Evolutionary conservation across 2,888 invertebrate species (phyloP), one percentile per base, ranked within the genome.

Genomic region (Parasteatoda lunata): DNA sequence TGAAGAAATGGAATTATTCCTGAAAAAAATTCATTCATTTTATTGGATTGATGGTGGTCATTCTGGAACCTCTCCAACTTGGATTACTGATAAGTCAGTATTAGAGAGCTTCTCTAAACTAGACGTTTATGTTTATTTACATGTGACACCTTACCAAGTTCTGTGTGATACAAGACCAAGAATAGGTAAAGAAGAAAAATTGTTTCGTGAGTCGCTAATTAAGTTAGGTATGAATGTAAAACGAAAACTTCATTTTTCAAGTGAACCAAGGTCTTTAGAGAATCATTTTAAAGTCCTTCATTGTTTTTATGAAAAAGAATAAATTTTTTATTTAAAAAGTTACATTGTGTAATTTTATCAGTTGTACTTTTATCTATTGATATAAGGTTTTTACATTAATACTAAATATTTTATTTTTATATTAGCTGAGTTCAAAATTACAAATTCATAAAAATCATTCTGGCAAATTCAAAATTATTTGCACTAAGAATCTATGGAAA

Each of bases 1-100:
- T 4, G 76, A 83, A 6, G 82, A 89, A 76, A 68, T 88, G 7
- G 88, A 94, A 15, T 75, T 76, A 0, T 92, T 92, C 84, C 75
- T 91, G 5, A 69, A 81, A 30, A 11, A 94, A 83, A 94, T 97
- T 77, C 93, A 93, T 89, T 94, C 94, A 89, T 95, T 97, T 94
- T 96, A 95, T 92, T 98, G 97, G 97, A 92, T 97, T 91, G 97
- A 97, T 92, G 97, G 97, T 3, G 97, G 97, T 0, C 97, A 97
- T 92, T 95, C 95, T n/a, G 97, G 97, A 15, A 94, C 95, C 0
- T 95, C 95, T 91, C 95, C 96, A 92, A 96, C 97, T 47, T 98
- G 97, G 96, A 95, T 97, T 90, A 96, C 96, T 0, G 94, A 96
- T 2, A 93, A 94, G 89, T 94, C 94, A 77, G 93, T 96, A 64